Evolutionary conservation across 1,140 invertebrate species (phyloP), one percentile per base, ranked within the genome.

Genomic region (Drosophila nikananu): DNA sequence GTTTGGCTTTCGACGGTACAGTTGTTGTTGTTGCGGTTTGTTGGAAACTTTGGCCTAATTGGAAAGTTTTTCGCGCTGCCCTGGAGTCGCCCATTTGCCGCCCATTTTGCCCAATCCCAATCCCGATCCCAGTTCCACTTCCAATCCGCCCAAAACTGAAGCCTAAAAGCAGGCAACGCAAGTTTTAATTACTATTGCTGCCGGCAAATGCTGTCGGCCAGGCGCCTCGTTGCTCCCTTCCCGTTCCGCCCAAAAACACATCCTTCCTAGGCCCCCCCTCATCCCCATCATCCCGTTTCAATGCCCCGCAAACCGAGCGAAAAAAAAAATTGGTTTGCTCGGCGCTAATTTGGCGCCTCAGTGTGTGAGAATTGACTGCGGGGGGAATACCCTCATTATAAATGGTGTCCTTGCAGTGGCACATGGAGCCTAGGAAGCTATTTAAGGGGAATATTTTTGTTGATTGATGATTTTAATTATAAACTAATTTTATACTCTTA

Each of bases 121-220:
- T n/a, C 63, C 65, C 60, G 8, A 48, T 65, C 13, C 61, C 17
- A 19, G 4, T 25, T 15, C 10, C 19, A 19, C 37, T 64, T 1
- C 30, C 17, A 9, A 25, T 42, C 37, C 32, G 23, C 27, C 66
- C 54, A 30, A 49, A 37, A 49, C 54, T 32, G 49, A 55, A 71
- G 81, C 80, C 83, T 80, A 83, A 89, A 83, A 81, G 83, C 80
- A 83, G 83, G 64, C 67, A 87, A 83, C 84, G 78, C 81, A 87
- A 87, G 86, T 87, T 87, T 87, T 87, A 87, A 87, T 87, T 87
- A 87, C 84, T 84, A 76, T 86, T 83, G 84, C 84, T 62, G 64
- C 55, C 58, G 75, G 75, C 84, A 83, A 87, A 83, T 86, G 80
- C 78, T 77, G 73, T 76, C 74, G 72, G 54, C 54, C 70, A 72